phyloP scores from a whole-genome alignment of 2,113 vertebrate species.

The Hipposideros armiger region DNA sequence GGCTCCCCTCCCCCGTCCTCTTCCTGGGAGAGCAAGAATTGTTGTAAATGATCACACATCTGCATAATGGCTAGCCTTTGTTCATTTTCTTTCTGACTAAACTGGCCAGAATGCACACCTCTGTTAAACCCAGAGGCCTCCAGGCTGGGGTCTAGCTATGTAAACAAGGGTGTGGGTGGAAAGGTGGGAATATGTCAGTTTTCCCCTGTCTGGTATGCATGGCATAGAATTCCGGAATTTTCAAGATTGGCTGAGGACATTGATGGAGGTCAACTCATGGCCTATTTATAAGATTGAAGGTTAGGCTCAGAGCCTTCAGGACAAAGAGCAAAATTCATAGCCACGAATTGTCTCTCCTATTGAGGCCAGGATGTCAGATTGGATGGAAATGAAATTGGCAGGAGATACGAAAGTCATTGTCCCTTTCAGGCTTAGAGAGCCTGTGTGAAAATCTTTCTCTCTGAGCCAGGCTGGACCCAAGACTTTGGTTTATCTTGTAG shows the following conservation, averaged over 20 bases:
- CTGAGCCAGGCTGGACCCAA: neutral
- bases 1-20: slow-evolving; percentile 39
- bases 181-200: neutral
- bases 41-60: neutral
- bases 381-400: neutral
- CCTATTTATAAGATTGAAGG: slow-evolving; percentile 25
- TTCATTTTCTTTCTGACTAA: neutral
- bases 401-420: neutral
- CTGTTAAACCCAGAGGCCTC: neutral
- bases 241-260: neutral
- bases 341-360: neutral
- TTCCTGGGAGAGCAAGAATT: neutral
- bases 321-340: neutral
- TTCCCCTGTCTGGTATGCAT: neutral
- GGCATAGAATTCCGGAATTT: neutral
- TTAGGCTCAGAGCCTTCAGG: neutral
- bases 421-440: neutral
- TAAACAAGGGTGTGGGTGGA: neutral
- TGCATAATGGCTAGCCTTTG: slow-evolving; percentile 58
- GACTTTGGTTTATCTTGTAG: neutral
- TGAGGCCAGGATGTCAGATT: neutral
- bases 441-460: neutral
- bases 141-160: neutral
- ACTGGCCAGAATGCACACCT: slow-evolving; percentile 6
- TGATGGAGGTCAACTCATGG: neutral